Evolutionary conservation across 2,113 vertebrate species (phyloP), one percentile per base, ranked within the genome.

Genomic region (Microtus oregoni): DNA sequence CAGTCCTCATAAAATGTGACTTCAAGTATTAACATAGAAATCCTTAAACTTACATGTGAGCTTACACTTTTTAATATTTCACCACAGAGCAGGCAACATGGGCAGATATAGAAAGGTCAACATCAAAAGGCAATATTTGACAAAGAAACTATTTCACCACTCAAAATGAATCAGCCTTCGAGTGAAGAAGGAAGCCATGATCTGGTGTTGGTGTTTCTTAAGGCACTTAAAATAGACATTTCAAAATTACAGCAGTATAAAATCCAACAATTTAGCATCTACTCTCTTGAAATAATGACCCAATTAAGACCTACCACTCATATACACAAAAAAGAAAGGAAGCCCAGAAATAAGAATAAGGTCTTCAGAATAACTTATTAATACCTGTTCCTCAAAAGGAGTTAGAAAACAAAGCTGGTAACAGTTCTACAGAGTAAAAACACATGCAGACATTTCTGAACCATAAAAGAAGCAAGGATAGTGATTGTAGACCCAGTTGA

Each of bases 361-460:
- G 93, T 68, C 65, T 75, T 89, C 20, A 95, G 44, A 95, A 92
- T 96, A 94, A 92, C 24, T 95, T 97, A 95, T 68, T 95, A 94
- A 96, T 63, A 94, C 70, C 68, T 89, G 22, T 63, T 94, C 63
- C 77, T n/a, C 47, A 96, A 94, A 12, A 94, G 92, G 63, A 93
- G 76, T 94, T 92, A 91, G 86, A 91, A 96, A 89, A 92, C 72
- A 91, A 89, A 86, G 61, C 73, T 61, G 65, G 85, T 90, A 95
- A 95, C 73, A 93, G 26, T 77, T 63, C 68, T 94, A 95, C 44
- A 78, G 47, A 94, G 91, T 89, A 89, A 96, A 97, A 94, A 86
- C 63, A 93, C 97, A 97, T 19, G 68, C 92, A 91, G 68, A 94
- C 78, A 86, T 89, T 82, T 89, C 90, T 79, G 44, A 94, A 78